Conservation (phyloP, 2,888 invertebrate genomes). For the Andrena flavipes region DNA sequence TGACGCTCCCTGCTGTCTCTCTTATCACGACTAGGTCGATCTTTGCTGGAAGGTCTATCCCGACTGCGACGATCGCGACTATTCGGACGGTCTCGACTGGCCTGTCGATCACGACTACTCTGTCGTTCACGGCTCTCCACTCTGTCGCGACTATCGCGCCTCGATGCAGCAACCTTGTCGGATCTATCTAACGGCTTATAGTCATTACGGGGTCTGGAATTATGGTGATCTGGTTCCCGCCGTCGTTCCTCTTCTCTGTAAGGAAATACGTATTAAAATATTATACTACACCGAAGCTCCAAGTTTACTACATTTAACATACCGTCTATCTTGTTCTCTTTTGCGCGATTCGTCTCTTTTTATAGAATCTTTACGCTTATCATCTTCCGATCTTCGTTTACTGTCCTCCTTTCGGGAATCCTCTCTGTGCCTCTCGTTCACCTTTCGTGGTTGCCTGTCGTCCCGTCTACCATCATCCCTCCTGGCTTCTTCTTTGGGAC, state of each 20-base stretch:
- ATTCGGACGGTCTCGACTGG: conserved; percentile 71
- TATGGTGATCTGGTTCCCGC: conserved; percentile 75
- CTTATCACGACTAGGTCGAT: conserved; percentile 79
- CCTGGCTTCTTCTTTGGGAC: conserved; percentile 75
- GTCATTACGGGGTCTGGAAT: conserved; percentile 74
- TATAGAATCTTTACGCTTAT: conserved; percentile 81
- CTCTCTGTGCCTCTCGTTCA: conserved; percentile 83
- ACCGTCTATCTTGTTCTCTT: conserved; percentile 83
- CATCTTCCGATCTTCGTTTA: conserved; percentile 81
- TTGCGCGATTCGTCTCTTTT: conserved; percentile 82
- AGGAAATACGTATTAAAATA: conserved; percentile 10
- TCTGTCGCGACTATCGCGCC: conserved; percentile 63
- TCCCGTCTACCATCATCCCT: conserved; percentile 84
- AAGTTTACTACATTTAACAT: conserved; percentile 68
- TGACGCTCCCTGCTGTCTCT: conserved; percentile 79
- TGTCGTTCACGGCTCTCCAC: conserved; percentile 56
- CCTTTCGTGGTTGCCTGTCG: conserved; percentile 84
- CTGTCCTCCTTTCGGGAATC: conserved; percentile 84
- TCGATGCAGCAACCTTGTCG: conserved; percentile 62
- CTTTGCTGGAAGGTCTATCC: conserved; percentile 75
- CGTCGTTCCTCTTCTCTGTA: conserved; percentile 78
- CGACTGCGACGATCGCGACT: conserved; percentile 63
- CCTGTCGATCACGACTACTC: conserved; percentile 69
- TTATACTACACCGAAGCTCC: neutral
- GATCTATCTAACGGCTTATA: conserved; percentile 70